Conservation (phyloP, 1,140 invertebrate genomes). For the Apolygus lucorum region DNA sequence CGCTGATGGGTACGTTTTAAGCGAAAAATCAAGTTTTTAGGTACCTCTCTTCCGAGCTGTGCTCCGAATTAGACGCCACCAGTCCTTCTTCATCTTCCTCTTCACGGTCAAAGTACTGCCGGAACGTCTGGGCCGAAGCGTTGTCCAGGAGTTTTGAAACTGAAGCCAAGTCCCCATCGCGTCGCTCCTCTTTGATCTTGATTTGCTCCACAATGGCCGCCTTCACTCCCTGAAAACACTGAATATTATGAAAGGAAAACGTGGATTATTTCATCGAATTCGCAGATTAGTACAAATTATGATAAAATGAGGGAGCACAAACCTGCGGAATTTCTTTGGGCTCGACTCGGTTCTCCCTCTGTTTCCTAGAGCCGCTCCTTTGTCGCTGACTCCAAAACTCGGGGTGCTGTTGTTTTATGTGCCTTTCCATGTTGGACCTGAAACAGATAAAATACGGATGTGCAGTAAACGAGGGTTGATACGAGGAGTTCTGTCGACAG, state of each 20-base stretch:
- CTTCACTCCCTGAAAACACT: slow-evolving; percentile 33
- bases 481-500: too few species aligned
- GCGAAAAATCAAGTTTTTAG: too few species aligned
- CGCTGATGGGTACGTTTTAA: too few species aligned
- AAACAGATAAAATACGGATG: too few species aligned
- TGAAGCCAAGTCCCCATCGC: slow-evolving; percentile 56
- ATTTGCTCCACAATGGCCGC: slow-evolving; percentile 26
- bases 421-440: slow-evolving; percentile 76
- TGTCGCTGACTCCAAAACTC: slow-evolving; percentile 74
- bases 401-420: slow-evolving; percentile 88
- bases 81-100: slow-evolving; percentile 67
- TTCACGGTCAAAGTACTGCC: slow-evolving; percentile 41
- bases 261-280: background rate
- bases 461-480: too few species aligned
- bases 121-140: slow-evolving; percentile 61
- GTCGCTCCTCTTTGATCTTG: slow-evolving; percentile 29
- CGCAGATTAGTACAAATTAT: background rate
- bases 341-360: slow-evolving; percentile 33
- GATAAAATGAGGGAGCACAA: background rate
- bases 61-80: slow-evolving; percentile 58
- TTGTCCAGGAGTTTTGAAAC: slow-evolving; percentile 70
- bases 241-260: background rate
- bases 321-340: slow-evolving; percentile 25
- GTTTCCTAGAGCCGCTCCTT: slow-evolving; percentile 23
- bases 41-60: slow-evolving; percentile 67